Evolutionary conservation across 2,888 invertebrate species (phyloP).

Genomic region (Neria commutata): DNA sequence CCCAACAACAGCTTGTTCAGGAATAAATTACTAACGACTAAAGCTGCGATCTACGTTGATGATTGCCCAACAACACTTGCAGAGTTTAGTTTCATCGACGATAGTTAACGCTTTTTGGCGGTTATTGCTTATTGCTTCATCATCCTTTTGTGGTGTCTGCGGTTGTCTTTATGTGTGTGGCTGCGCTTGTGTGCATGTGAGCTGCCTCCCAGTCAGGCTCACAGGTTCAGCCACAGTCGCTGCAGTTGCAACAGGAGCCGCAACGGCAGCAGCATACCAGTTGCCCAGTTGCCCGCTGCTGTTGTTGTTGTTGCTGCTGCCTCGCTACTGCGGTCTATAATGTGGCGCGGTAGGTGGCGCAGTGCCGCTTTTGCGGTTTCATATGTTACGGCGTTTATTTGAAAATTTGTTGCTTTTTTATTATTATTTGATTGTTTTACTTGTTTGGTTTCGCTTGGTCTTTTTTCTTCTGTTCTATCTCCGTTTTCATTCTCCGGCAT

Average conservation of each 20-base stretch:
- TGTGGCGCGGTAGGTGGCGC: not conserved
- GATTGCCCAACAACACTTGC: too few species aligned
- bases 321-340: not conserved
- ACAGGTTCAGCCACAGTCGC: not conserved
- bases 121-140: slow-evolving; percentile 4
- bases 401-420: not conserved
- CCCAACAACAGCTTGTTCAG: too few species aligned
- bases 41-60: too few species aligned
- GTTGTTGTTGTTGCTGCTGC: not conserved
- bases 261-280: slow-evolving; percentile 2
- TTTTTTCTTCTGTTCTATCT: too few species aligned
- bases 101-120: slow-evolving; percentile 1
- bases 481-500: too few species aligned
- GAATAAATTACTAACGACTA: too few species aligned
- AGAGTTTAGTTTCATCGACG: not conserved
- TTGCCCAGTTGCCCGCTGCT: too few species aligned
- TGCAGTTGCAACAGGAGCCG: slow-evolving; percentile 5
- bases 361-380: slow-evolving; percentile 1
- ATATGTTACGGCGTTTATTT: not conserved
- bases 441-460: not conserved
- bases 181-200: not conserved
- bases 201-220: not conserved
- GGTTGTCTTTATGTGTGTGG: not conserved
- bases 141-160: slow-evolving; percentile 2
- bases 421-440: not conserved